A percentile compares a stretch with the other conserved stretches of the same genome.
These are phyloP conservation scores for Muraenolepis orangiensis DNA, from an alignment of 2,797 vertebrate genomes.

Conservation along the genomic window DNA sequence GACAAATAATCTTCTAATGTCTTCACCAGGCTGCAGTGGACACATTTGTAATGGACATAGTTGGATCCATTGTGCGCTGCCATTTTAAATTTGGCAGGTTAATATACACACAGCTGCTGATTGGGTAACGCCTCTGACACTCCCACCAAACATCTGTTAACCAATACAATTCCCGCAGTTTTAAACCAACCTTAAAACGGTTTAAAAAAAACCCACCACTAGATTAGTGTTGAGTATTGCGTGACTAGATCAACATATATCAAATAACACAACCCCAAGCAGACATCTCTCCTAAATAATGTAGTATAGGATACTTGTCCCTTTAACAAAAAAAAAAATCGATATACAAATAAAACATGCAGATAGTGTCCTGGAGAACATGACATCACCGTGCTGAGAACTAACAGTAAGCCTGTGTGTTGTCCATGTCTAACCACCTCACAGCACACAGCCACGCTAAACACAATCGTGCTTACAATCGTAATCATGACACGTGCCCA, in stretches of 20 bases:
- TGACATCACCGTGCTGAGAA: background rate
- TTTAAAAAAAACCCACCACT: too few relatives aligned
- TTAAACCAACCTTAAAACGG: background rate
- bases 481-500: background rate
- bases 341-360: background rate
- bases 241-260: background rate
- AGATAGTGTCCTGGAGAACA: background rate
- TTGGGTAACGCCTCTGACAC: too few relatives aligned
- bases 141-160: background rate
- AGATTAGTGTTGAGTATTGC: background rate
- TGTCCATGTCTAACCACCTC: background rate
- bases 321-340: background rate
- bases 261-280: background rate
- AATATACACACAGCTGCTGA: too few relatives aligned
- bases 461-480: background rate
- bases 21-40: too few relatives aligned
- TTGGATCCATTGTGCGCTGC: too few relatives aligned
- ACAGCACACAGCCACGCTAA: background rate
- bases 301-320: background rate
- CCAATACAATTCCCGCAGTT: background rate
- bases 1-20: too few relatives aligned
- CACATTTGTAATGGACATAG: too few relatives aligned
- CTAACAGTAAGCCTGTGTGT: background rate
- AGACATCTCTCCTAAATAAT: background rate
- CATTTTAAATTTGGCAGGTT: too few relatives aligned